A percentile compares a stretch with the other conserved stretches of the same genome.
phyloP scores from a whole-genome alignment of 2,797 vertebrate genomes.

The Phrynocephalus vlangalii region DNA sequence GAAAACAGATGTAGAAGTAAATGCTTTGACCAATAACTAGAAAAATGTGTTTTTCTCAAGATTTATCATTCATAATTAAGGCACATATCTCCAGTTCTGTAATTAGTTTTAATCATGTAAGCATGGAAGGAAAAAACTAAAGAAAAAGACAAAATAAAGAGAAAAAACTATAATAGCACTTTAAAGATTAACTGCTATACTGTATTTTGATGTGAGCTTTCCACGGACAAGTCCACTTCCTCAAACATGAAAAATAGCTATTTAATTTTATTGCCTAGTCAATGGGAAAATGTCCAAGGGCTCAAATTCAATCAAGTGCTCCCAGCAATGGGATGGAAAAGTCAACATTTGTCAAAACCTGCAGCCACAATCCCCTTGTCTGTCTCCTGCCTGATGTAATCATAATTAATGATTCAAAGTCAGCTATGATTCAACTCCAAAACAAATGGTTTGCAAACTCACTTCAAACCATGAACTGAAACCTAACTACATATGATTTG shows the following conservation, averaged over 20 bases:
- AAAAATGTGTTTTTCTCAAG: conserved; percentile 21
- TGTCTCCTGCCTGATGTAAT: not conserved
- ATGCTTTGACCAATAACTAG: conserved; percentile 17
- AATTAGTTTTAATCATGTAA: conserved; percentile 16
- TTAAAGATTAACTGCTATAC: too few relatives aligned
- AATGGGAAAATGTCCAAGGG: not conserved
- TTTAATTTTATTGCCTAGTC: not conserved
- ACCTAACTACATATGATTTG: not conserved
- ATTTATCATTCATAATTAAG: not conserved
- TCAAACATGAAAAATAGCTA: too few relatives aligned
- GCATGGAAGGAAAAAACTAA: not conserved
- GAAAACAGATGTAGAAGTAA: conserved; percentile 35
- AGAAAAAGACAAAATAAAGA: too few relatives aligned
- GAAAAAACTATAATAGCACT: too few relatives aligned
- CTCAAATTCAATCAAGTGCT: not conserved
- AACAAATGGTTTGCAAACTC: not conserved
- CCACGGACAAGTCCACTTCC: too few relatives aligned
- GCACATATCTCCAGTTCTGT: not conserved
- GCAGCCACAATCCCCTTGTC: not conserved
- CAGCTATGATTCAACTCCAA: not conserved
- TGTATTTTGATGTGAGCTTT: too few relatives aligned
- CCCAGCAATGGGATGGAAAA: too few relatives aligned
- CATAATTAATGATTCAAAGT: not conserved
- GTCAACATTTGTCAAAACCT: not conserved
- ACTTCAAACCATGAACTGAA: not conserved